These are phyloP conservation scores for Dendroctonus ponderosae DNA, from an alignment of 1,140 invertebrate genomes.

Conservation along the genomic window DNA sequence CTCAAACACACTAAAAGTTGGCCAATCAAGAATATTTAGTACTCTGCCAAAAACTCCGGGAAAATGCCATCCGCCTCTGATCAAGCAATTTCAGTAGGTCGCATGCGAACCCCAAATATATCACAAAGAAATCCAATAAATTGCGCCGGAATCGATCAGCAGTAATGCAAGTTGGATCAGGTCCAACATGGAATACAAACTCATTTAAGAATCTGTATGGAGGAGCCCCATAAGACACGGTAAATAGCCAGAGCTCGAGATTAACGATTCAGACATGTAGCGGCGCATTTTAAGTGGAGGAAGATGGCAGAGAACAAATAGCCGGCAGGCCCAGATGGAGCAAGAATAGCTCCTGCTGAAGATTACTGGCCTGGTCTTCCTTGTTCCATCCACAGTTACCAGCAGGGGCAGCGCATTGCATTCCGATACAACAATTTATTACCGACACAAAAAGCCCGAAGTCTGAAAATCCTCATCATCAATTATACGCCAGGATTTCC, in stretches of 20 bases:
- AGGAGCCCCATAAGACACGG: constrained; percentile 3
- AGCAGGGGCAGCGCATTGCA: too few species aligned
- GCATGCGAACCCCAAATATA: background rate
- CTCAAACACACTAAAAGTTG: too few species aligned
- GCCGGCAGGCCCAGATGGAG: background rate
- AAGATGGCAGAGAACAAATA: constrained; percentile 10
- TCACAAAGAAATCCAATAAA: constrained; percentile 19
- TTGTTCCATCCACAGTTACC: too few species aligned
- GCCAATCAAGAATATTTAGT: too few species aligned
- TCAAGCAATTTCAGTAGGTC: background rate
- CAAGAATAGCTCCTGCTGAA: too few species aligned
- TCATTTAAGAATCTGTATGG: constrained; percentile 38
- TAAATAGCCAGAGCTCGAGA: constrained; percentile 18
- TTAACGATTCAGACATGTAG: constrained; percentile 19
- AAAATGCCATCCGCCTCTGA: too few species aligned
- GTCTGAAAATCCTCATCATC: constrained; percentile 5
- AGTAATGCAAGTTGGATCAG: constrained; percentile 35
- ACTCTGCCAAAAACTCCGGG: too few species aligned
- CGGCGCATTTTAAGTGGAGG: constrained; percentile 16
- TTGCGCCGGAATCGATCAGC: constrained; percentile 33
- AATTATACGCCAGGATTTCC: constrained; percentile 6
- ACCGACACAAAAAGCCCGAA: background rate
- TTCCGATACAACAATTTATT: background rate
- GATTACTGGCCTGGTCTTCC: too few species aligned
- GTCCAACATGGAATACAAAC: constrained; percentile 37